These are phyloP conservation scores for Patiria pectinifera DNA, from an alignment of 53 echinoderm and acorn worm genomes.

Conservation along the genomic window DNA sequence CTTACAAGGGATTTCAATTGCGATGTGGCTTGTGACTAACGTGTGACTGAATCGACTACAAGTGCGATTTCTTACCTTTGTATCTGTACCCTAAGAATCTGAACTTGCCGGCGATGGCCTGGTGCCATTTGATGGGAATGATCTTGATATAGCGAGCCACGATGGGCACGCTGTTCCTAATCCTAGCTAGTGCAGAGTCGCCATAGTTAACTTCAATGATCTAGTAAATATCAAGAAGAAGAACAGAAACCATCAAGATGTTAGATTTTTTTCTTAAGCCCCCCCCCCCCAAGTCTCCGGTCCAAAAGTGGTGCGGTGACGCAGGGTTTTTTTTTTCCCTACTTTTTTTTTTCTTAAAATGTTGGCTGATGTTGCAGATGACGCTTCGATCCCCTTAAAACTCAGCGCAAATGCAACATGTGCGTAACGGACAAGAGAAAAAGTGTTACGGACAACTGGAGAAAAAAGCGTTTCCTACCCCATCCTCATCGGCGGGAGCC, in stretches of 20 bases:
- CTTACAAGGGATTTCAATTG: too few species aligned
- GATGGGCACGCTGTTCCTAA: background rate
- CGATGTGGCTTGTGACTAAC: background rate
- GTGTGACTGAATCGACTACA: background rate
- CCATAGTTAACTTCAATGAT: constrained; percentile 20
- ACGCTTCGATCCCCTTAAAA: too few species aligned
- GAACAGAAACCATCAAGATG: background rate
- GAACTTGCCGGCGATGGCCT: constrained; percentile 15
- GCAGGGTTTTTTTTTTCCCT: too few species aligned
- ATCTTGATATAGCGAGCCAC: constrained; percentile 43
- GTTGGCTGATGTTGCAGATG: too few species aligned
- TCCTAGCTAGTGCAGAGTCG: background rate
- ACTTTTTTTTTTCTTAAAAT: too few species aligned
- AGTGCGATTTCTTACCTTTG: background rate
- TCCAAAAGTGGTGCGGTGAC: too few species aligned
- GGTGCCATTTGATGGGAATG: constrained; percentile 19
- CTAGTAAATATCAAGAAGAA: background rate
- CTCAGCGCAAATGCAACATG: too few species aligned
- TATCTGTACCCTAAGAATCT: constrained; percentile 24
- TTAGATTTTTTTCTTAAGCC: too few species aligned
- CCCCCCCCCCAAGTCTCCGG: too few species aligned
- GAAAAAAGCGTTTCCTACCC: background rate
- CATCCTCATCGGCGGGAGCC: background rate
- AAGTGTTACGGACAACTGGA: background rate
- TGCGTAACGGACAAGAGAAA: too few species aligned